Percentiles rank a stretch among this genome's conserved stretches.
phyloP scores from a whole-genome alignment of 2,888 invertebrate species.

The Hirtodrosophila cameraria region DNA sequence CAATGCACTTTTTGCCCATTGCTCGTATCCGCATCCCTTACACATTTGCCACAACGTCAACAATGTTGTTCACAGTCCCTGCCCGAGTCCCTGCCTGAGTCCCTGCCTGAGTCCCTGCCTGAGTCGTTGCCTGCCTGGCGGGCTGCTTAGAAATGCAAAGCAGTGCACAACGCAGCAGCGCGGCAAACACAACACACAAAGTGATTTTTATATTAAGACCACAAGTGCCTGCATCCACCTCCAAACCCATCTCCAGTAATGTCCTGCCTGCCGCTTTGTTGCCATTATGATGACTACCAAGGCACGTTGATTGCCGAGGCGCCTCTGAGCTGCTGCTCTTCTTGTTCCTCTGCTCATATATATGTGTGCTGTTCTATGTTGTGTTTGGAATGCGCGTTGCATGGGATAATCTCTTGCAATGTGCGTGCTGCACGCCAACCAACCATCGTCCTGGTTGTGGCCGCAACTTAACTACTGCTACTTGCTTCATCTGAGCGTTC shows the following conservation, averaged over 20 bases:
- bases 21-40: conserved; percentile 33
- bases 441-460: conserved; percentile 34
- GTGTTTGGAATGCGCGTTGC: conserved; percentile 68
- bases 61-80: conserved; percentile 54
- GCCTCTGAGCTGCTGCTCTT: conserved; percentile 43
- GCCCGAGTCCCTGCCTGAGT: conserved; percentile 1
- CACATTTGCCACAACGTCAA: conserved; percentile 63
- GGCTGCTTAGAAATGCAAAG: conserved; percentile 77
- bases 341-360: not conserved
- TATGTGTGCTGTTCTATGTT: conserved; percentile 14
- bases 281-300: conserved; percentile 75
- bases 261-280: conserved; percentile 64
- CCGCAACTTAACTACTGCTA: conserved; percentile 41
- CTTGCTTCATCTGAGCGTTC: conserved; percentile 18
- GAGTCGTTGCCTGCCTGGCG: conserved; percentile 21
- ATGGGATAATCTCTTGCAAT: conserved; percentile 73
- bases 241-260: conserved; percentile 15
- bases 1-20: conserved; percentile 43
- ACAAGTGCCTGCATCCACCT: conserved; percentile 63
- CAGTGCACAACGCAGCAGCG: conserved; percentile 58
- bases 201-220: conserved; percentile 80
- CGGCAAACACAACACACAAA: conserved; percentile 76
- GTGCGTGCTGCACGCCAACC: conserved; percentile 76
- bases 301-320: conserved; percentile 71
- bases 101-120: conserved; percentile 3